phyloP scores from a whole-genome alignment of 2,888 invertebrate genomes.

The Chrysomela aeneicollis region DNA sequence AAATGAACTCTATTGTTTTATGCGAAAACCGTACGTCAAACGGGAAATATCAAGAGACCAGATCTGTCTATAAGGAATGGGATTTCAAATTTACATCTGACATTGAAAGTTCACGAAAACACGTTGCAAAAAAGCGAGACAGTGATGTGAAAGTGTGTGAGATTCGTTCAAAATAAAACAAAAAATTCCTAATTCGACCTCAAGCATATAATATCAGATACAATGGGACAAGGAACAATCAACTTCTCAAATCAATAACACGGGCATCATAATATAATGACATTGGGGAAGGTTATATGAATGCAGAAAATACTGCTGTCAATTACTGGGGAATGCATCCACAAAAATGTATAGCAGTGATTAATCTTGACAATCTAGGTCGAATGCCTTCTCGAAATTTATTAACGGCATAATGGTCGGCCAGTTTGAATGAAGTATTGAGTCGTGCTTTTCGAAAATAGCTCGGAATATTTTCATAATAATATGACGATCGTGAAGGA shows the following conservation, averaged over 20 bases:
- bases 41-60: too few relatives aligned
- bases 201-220: too few relatives aligned
- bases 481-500: neutral
- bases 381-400: neutral
- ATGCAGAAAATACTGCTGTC: neutral
- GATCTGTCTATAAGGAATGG: too few relatives aligned
- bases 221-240: neutral
- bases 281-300: neutral
- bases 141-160: too few relatives aligned
- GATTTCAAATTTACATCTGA: too few relatives aligned
- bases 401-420: neutral
- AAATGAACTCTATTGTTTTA: too few relatives aligned
- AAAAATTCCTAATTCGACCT: too few relatives aligned
- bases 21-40: too few relatives aligned
- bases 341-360: neutral
- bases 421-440: too few relatives aligned
- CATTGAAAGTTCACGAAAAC: too few relatives aligned
- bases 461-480: slow-evolving; percentile 16
- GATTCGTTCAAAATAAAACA: too few relatives aligned
- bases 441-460: slow-evolving; percentile 21
- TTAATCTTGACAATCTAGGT: neutral
- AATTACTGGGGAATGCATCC: neutral
- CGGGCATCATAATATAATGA: neutral
- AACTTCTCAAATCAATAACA: neutral
- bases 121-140: too few relatives aligned